Base-by-base conservation (phyloP, 2,113 vertebrate species). In the Colossoma macropomum region DNA sequence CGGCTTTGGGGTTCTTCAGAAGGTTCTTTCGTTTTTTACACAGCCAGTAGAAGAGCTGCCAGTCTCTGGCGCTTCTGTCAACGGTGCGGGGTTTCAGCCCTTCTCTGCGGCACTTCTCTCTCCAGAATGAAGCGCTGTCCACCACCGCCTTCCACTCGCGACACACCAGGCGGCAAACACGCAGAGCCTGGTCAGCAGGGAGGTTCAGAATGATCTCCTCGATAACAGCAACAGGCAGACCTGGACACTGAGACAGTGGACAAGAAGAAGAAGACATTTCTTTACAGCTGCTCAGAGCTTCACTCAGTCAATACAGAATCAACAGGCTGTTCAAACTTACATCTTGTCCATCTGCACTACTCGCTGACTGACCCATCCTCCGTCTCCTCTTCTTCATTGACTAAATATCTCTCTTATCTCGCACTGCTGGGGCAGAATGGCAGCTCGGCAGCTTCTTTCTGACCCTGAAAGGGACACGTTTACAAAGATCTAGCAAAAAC, bases 191-290 rank as follows among this genome's bases (percentile, higher is more conserved):
- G 4, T 88, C 0, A 0, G 81, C 75, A 1, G 93, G 92, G 1
- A 95, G 69, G 11, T 83, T 86, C 63, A 90, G 71, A 56, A 94
- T 89, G 79, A 95, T 92, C 90, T 94, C 92, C 81, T 95, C 92
- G 59, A 93, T 23, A 41, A 93, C 83, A 3, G 88, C 88, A 63
- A 87, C 62, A 23, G 93, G 93, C 77, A 93, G 79, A 23, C 3
- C 30, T n/a, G 77, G 45, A 11, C 19, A 83, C 45, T 69, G 34
- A 27, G 30, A 4, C 0, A 4, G 5, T 0, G 4, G 11, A 27
- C 12, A 81, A 52, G 27, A 25, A 54, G 12, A 56, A 80, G 0
- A 21, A 19, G 52, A 28, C 0, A 28, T 45, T 41, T 52, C 2
- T 69, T 45, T 69, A 60, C 13, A 45, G 7, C 27, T 45, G 11